Conservation (phyloP, 1,140 invertebrate species). For the Anadara kagoshimensis region DNA sequence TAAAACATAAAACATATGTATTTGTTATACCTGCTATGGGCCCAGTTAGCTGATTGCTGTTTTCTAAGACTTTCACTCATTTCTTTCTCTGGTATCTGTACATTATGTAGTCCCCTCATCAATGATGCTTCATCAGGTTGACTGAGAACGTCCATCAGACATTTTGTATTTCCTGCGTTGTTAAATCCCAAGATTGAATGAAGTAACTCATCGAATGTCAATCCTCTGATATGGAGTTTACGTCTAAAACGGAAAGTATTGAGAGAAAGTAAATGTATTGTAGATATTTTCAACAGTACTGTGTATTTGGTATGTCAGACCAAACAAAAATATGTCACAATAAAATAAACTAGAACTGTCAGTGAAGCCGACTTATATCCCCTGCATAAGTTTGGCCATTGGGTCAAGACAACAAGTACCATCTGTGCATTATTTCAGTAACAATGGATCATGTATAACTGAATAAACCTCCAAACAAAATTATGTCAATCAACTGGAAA, state of each 20-base stretch:
- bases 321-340: too few species aligned
- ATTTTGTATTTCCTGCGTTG: constrained; percentile 91
- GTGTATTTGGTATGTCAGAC: constrained; percentile 1
- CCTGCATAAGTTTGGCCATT: background rate
- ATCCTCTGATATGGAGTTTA: constrained; percentile 73
- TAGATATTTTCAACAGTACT: background rate
- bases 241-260: constrained; percentile 51
- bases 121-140: constrained; percentile 74
- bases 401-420: too few species aligned
- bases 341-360: background rate
- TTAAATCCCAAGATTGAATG: constrained; percentile 89
- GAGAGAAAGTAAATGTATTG: constrained; percentile 3
- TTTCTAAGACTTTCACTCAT: constrained; percentile 88
- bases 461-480: too few species aligned
- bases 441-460: too few species aligned
- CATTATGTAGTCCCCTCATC: constrained; percentile 72
- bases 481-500: too few species aligned
- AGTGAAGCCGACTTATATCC: too few species aligned
- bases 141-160: constrained; percentile 83
- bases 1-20: background rate
- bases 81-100: constrained; percentile 85
- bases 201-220: constrained; percentile 87
- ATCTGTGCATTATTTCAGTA: too few species aligned
- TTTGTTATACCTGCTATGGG: constrained; percentile 80
- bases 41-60: constrained; percentile 93